Conservation (phyloP, 2,888 invertebrate genomes). For the Papilio protenor region DNA sequence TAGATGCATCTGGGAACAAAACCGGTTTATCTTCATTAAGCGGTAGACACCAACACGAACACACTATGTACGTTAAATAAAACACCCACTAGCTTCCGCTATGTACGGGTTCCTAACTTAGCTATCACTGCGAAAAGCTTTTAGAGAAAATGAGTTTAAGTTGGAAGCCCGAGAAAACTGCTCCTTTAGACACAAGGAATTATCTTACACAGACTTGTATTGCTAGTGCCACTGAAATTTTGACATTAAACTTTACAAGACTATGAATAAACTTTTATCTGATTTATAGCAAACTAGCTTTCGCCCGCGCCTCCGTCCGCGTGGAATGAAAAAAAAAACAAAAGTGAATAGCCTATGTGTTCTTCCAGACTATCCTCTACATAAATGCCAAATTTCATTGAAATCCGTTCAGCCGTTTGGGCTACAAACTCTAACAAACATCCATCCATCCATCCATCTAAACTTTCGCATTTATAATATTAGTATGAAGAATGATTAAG, state of each 20-base stretch:
- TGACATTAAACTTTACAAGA: conserved; percentile 27
- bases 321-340: no score
- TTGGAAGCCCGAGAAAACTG: conserved; percentile 56
- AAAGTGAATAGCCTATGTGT: no score
- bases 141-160: conserved; percentile 59
- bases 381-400: no score
- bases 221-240: conserved; percentile 52
- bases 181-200: conserved; percentile 52
- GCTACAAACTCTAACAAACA: no score
- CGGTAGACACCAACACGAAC: conserved; percentile 33
- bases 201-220: conserved; percentile 53
- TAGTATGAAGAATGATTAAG: no score
- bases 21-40: conserved; percentile 43
- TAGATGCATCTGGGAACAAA: conserved; percentile 35
- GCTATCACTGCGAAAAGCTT: conserved; percentile 54
- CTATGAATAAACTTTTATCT: not conserved
- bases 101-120: conserved; percentile 56
- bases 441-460: no score
- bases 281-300: not conserved
- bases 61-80: conserved; percentile 40
- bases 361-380: no score
- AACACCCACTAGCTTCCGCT: conserved; percentile 39
- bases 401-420: no score
- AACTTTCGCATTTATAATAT: no score
- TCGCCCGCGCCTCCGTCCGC: no score